Base-by-base conservation (phyloP, 2,888 invertebrate genomes). In the Teinopalpus imperialis region DNA sequence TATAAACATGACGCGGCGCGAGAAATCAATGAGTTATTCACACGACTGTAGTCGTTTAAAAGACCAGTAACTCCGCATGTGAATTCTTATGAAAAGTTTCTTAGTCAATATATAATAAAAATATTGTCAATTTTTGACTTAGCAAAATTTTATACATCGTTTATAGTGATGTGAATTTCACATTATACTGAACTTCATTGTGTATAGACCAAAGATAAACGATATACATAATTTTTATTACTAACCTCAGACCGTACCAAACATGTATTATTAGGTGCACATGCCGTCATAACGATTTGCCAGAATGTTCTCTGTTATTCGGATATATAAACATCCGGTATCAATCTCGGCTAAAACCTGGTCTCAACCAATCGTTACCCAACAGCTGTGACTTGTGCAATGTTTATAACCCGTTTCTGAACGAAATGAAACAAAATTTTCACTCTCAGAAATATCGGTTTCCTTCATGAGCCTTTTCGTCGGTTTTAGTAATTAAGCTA, bases 101-200 rank as follows among this genome's bases (percentile, higher is more conserved):
- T 83, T 88, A 87, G 88, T 86, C 88, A 87, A 88, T 88, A 86
- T 77, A 69, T 70, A 72, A 81, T 81, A 82, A 75, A 79, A 85
- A 83, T 81, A 74, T 80, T 73, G 88, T 88, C 87, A 87, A 88
- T 87, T 88, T 86, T 81, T 87, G 86, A 88, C 87, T 79, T 86
- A 88, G 86, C 81, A 80, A 87, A 88, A 85, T 88, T 88, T 88
- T 88, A 86, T 86, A 87, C 82, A 71, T 87, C 82, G 77, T 86
- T 83, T 86, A 83, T 86, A 81, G 73, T 72, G 60, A 81, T 69
- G 66, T 81, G 75, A 77, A 70, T 77, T 68, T 76, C 81, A 75
- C 69, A 79, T 67, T 70, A 68, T 74, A 80, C 82, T 79, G 82
- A 74, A 66, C 72, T 77, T 81, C 77, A 74, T 76, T 75, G 75